Evolutionary conservation across 2,113 vertebrate genomes (phyloP).

Genomic region (Hylia prasina): DNA sequence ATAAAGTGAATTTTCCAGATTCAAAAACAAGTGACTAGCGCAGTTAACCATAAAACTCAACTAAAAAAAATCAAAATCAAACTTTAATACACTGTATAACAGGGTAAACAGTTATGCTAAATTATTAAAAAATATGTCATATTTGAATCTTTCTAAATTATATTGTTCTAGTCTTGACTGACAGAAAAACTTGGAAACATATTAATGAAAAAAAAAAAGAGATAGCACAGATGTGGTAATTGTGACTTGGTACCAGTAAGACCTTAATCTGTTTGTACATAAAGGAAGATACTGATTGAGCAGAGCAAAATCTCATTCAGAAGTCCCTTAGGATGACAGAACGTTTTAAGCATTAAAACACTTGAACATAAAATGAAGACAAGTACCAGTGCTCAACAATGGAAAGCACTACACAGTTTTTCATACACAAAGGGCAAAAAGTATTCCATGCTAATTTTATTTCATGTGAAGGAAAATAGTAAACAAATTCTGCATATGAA

Average conservation of each 20-base stretch:
- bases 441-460: not conserved
- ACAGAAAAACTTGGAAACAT: conserved; percentile 38
- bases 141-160: not conserved
- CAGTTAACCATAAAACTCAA: not conserved
- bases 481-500: not conserved
- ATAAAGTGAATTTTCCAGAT: not conserved
- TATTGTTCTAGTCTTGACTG: conserved; percentile 25
- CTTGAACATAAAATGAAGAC: not conserved
- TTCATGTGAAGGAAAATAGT: not conserved
- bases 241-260: conserved; percentile 38
- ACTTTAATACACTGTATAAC: not conserved
- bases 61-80: not conserved
- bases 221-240: conserved; percentile 5
- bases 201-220: conserved; percentile 35
- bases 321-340: not conserved
- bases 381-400: not conserved
- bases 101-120: not conserved
- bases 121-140: not conserved
- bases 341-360: not conserved
- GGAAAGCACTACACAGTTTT: not conserved
- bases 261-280: not conserved
- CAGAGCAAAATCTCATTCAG: not conserved
- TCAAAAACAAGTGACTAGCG: not conserved
- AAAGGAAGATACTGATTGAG: not conserved
- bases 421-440: not conserved